Conservation (phyloP, 2,888 invertebrate species). For the Megamerina dolium region DNA sequence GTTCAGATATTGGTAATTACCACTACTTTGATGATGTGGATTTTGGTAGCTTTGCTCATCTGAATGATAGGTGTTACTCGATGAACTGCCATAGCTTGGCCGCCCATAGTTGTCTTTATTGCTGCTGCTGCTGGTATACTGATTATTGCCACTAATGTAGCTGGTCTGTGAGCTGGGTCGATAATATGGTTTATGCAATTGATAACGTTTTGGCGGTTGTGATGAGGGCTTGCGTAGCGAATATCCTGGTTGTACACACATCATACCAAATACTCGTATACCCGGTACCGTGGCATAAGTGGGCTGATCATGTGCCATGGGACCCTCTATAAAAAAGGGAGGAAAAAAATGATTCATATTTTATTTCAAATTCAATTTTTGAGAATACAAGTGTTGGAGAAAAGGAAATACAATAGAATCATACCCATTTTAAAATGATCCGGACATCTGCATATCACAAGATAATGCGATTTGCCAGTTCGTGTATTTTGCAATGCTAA, state of each 20-base stretch:
- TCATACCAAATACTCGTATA: slow-evolving; percentile 90
- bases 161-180: slow-evolving; percentile 34
- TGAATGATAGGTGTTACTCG: slow-evolving; percentile 35
- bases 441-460: slow-evolving; percentile 87
- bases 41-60: slow-evolving; percentile 33
- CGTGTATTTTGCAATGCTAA: slow-evolving; percentile 85
- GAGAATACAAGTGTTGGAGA: no score
- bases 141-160: slow-evolving; percentile 21
- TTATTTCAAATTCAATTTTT: background rate
- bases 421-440: slow-evolving; percentile 77
- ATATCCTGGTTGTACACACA: slow-evolving; percentile 66
- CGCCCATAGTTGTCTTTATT: slow-evolving; percentile 23
- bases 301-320: slow-evolving; percentile 90
- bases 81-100: slow-evolving; percentile 29
- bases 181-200: slow-evolving; percentile 47
- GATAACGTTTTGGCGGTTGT: slow-evolving; percentile 47
- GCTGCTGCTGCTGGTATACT: slow-evolving; percentile 10
- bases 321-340: slow-evolving; percentile 64
- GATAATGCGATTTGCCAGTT: slow-evolving; percentile 88
- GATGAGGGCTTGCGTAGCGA: slow-evolving; percentile 44
- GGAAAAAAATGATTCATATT: background rate
- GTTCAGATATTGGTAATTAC: slow-evolving; percentile 46
- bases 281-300: slow-evolving; percentile 91
- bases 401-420: slow-evolving; percentile 22
- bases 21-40: slow-evolving; percentile 27